Base-by-base conservation (phyloP, 2,888 invertebrate genomes). In the Portevinia maculata region DNA sequence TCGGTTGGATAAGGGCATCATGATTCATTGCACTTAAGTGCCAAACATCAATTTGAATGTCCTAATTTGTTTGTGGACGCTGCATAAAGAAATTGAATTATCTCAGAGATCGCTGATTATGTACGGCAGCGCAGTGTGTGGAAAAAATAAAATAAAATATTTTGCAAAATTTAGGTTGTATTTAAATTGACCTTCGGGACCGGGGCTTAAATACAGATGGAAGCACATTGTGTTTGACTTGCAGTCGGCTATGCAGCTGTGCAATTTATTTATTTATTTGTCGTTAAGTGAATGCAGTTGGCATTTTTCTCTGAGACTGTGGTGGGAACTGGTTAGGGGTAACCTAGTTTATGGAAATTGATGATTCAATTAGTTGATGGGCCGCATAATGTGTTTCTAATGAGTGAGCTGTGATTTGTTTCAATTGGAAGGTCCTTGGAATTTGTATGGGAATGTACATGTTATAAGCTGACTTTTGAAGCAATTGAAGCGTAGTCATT, bases 201-300 rank as follows among this genome's bases (percentile, higher is more conserved):
- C 34, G 17, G 6, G 11, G n/a, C 1, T 15, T 24, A 9, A 3
- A 13, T 1, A n/a, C 32, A 3, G 11, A 19, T 46, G 19, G n/a
- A n/a, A n/a, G n/a, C n/a, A n/a, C n/a, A n/a, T n/a, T 17, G 39
- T 48, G 50, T 50, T 65, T 74, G 57, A 19, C 11, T 64, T 65
- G 65, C 74, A 59, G 32, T 64, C 57, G 39, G 30, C 57, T 3
- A 19, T 17, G 70, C 62, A 62, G 46, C 46, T 48, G 28, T 71
- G 64, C 59, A 71, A 78, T 78, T 76, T 76, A 46, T 62, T 76
- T 71, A 52, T 32, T 70, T 76, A 46, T 70, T n/a, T n/a, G n/a
- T n/a, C n/a, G 53, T 21, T 39, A 39, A 57, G 37, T 59, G 37
- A 59, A 55, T 73, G 55, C 30, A 37, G 41, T 55, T 55, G 19